phyloP scores from a whole-genome alignment of 2,888 invertebrate species.

The Dicyrtoma fusca region DNA sequence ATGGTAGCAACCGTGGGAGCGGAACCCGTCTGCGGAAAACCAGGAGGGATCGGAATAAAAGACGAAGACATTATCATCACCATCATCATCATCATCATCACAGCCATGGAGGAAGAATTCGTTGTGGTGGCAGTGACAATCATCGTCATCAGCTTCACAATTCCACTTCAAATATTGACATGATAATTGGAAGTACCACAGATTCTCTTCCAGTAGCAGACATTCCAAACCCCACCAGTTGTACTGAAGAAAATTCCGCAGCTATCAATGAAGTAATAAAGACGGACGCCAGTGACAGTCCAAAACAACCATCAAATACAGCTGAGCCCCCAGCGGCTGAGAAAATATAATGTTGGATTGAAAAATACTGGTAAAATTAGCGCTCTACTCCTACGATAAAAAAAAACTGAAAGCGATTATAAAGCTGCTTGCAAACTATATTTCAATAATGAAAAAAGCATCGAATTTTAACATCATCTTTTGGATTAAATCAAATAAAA shows the following conservation, averaged over 20 bases:
- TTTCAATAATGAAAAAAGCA: conserved; percentile 4
- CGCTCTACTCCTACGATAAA: too few relatives aligned
- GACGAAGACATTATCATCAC: conserved; percentile 32
- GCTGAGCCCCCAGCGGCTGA: neutral
- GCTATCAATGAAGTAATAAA: neutral
- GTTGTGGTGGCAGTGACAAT: neutral
- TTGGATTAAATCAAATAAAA: too few relatives aligned
- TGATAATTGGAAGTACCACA: neutral
- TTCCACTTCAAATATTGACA: conserved; percentile 17
- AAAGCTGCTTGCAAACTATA: neutral
- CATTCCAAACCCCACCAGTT: neutral
- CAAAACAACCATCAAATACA: neutral
- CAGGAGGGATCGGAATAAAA: conserved; percentile 51
- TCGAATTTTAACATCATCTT: conserved; percentile 20
- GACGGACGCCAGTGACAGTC: neutral
- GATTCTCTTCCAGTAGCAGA: neutral
- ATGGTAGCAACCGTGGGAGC: neutral
- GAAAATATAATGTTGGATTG: too few relatives aligned
- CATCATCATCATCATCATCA: conserved; percentile 24
- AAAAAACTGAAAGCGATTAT: neutral
- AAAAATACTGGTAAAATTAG: too few relatives aligned
- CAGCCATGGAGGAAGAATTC: neutral
- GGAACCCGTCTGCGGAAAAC: conserved; percentile 42
- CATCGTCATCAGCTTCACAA: conserved; percentile 16
- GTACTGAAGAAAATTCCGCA: neutral